Percentiles rank a stretch among this genome's conserved stretches.
Evolutionary conservation across 1,140 invertebrate species (phyloP).

Genomic region (Hypsibius dujardini): DNA sequence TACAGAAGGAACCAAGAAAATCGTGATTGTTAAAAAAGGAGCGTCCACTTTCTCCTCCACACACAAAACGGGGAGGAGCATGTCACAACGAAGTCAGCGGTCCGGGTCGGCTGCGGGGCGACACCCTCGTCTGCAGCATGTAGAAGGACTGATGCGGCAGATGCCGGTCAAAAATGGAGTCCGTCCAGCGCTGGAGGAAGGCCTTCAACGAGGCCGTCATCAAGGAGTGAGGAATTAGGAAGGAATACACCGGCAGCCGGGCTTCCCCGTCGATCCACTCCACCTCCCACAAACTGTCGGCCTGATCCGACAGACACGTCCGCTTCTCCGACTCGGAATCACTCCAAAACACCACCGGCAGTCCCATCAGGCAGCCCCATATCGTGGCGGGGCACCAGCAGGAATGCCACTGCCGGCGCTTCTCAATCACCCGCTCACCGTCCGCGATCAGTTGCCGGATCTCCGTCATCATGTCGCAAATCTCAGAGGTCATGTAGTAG

Average conservation of each 20-base stretch:
- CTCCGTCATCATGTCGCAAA: neutral
- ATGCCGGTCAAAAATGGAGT: neutral
- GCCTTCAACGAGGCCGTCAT: neutral
- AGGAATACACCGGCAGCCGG: neutral
- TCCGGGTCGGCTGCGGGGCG: too few relatives aligned
- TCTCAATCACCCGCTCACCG: conserved; percentile 13
- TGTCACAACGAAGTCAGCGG: too few relatives aligned
- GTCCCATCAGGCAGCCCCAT: neutral
- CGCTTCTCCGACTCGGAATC: neutral
- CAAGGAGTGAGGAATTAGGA: neutral
- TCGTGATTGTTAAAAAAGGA: too few relatives aligned
- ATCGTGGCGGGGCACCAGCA: neutral
- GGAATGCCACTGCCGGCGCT: neutral
- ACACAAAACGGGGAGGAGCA: too few relatives aligned
- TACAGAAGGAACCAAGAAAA: too few relatives aligned
- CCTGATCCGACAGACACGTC: neutral
- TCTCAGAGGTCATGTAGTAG: neutral
- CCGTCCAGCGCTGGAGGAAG: conserved; percentile 7
- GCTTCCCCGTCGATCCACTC: conserved; percentile 5
- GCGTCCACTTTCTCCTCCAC: too few relatives aligned
- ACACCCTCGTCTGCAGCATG: neutral
- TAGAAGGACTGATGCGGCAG: neutral
- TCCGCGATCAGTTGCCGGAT: neutral
- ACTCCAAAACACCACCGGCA: conserved; percentile 7
- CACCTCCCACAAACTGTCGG: neutral